Base-by-base conservation (phyloP, 2,113 vertebrate species). In the Tetrax tetrax region DNA sequence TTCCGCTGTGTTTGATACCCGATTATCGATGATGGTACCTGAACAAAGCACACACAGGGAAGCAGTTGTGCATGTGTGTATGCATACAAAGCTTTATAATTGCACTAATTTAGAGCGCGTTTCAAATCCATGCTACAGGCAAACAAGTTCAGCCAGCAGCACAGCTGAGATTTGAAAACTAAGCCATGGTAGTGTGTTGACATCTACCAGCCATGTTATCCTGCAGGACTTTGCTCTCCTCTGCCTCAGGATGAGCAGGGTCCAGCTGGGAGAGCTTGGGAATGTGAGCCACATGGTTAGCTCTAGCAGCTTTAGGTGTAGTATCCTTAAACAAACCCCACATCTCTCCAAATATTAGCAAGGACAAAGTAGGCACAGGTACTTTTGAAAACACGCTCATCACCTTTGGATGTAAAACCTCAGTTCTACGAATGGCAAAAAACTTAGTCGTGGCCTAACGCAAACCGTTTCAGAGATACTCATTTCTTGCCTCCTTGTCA, bases 1-100 rank as follows among this genome's bases (percentile, higher is more conserved):
- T 81, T 99, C 99, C 83, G 97, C 93, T 1, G 98, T 70, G 78
- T 54, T 97, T 0, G 98, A 87, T 43, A 96, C 97, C 1, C 98
- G 95, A 45, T 95, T 97, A 31, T 98, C 98, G 0, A 98, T 95
- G 88, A 98, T 95, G 72, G 98, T 51, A 95, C 93, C 98, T 98
- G 93, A 92, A 81, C 27, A 74, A 64, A 65, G 74, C 78, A 81
- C 11, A 80, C 3, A 75, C 0, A 1, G 29, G 21, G 13, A 27
- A 89, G 23, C 84, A 60, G 14, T 12, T 0, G 6, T 12, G 10
- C 10, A 29, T 1, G 3, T 45, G 20, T 22, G n/a, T 27, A 41
- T 16, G 27, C 37, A 81, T 13, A 37, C 9, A 59, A 70, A 77
- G 28, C 14, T 89, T 80, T 20, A 1, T 4, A 86, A 51, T 0